These are phyloP conservation scores for Stegastes partitus DNA, from an alignment of 2,113 vertebrate genomes.

Conservation along the genomic window DNA sequence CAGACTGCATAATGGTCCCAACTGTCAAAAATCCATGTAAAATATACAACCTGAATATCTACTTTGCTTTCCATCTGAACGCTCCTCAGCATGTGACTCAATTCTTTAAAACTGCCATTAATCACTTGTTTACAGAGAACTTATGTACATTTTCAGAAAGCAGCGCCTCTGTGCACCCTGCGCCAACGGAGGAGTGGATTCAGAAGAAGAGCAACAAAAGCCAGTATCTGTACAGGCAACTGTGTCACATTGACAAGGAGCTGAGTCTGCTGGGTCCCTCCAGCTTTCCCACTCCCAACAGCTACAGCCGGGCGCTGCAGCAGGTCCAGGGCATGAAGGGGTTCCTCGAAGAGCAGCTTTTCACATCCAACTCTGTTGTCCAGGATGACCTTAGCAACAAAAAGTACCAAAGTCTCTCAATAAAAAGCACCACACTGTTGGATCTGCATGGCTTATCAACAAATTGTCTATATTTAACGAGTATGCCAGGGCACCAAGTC, in stretches of 20 bases:
- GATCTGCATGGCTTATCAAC: too few relatives aligned
- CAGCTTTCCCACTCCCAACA: constrained; percentile 79
- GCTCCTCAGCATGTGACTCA: too few relatives aligned
- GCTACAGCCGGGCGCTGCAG: constrained; percentile 83
- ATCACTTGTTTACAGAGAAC: too few relatives aligned
- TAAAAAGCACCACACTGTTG: too few relatives aligned
- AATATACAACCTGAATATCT: too few relatives aligned
- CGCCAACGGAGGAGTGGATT: constrained; percentile 47
- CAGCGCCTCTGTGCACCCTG: constrained; percentile 36
- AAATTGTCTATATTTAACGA: too few relatives aligned
- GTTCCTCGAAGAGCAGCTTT: constrained; percentile 78
- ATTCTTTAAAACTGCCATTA: too few relatives aligned
- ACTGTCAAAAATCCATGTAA: too few relatives aligned
- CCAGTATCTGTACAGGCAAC: constrained; percentile 86
- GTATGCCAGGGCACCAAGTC: too few relatives aligned
- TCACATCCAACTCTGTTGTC: constrained; percentile 15
- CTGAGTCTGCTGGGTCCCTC: constrained; percentile 83
- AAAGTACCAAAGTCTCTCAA: constrained; percentile 31
- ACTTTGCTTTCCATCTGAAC: too few relatives aligned
- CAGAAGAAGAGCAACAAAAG: constrained; percentile 79
- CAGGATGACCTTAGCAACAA: constrained; percentile 35
- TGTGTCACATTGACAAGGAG: constrained; percentile 87
- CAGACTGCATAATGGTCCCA: too few relatives aligned
- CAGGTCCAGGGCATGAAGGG: constrained; percentile 88
- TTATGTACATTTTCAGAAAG: constrained; percentile 49